These are phyloP conservation scores for Antheraea pernyi DNA, from an alignment of 1,140 invertebrate species.

Conservation along the genomic window DNA sequence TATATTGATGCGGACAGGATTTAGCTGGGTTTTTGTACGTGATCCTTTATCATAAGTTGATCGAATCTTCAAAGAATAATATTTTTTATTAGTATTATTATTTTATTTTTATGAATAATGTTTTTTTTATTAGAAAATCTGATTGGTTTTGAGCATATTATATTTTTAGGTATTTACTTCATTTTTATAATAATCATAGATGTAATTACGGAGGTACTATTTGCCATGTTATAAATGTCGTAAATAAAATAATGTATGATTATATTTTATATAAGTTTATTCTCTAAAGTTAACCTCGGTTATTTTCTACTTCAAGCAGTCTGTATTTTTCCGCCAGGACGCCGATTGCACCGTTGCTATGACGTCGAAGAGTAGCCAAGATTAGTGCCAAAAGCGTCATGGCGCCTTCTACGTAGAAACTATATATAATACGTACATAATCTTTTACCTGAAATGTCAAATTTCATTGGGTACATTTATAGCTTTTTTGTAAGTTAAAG, in stretches of 20 bases:
- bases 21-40: too few species aligned
- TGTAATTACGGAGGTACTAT: too few species aligned
- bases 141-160: too few species aligned
- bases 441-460: slow-evolving; percentile 72
- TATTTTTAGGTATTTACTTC: too few species aligned
- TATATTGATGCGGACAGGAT: too few species aligned
- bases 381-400: slow-evolving; percentile 81
- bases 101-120: too few species aligned
- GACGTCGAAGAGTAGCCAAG: slow-evolving; percentile 78
- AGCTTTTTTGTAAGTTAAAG: too few species aligned
- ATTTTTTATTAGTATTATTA: too few species aligned
- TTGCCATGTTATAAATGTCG: background rate
- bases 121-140: too few species aligned
- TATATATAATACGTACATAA: slow-evolving; percentile 82
- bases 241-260: background rate
- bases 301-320: slow-evolving; percentile 36
- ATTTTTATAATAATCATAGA: too few species aligned
- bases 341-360: slow-evolving; percentile 32
- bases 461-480: background rate
- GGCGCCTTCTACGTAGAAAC: slow-evolving; percentile 84
- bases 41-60: too few species aligned
- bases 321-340: slow-evolving; percentile 42
- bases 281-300: background rate
- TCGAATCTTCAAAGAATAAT: too few species aligned
- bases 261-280: background rate